Evolutionary conservation across 2,113 vertebrate genomes (phyloP).

Genomic region (Naja naja): DNA sequence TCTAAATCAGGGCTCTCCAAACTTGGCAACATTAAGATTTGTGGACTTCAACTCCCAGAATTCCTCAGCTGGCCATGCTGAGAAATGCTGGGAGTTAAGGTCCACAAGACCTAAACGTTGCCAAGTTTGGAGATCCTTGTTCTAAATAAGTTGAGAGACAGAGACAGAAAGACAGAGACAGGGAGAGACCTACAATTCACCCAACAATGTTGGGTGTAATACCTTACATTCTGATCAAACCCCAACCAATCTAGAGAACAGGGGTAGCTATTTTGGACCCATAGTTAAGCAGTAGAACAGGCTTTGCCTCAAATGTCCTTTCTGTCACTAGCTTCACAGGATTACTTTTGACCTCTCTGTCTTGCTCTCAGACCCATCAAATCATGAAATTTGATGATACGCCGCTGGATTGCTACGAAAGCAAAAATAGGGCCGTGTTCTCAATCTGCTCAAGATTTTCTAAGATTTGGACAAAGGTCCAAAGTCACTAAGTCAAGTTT

Average conservation of each 20-base stretch:
- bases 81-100: neutral
- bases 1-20: neutral
- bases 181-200: accelerated
- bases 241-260: neutral
- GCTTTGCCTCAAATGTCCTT: neutral
- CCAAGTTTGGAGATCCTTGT: neutral
- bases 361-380: neutral
- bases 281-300: neutral
- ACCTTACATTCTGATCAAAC: neutral
- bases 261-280: no score
- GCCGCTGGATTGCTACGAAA: neutral
- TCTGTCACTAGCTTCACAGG: neutral
- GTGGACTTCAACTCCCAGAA: neutral
- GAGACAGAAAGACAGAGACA: neutral
- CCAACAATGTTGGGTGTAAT: neutral
- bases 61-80: neutral
- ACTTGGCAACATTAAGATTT: neutral
- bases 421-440: neutral
- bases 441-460: neutral
- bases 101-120: neutral
- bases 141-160: neutral
- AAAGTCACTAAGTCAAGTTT: neutral
- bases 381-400: neutral
- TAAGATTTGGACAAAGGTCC: neutral
- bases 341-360: neutral